Conservation (phyloP, 2,888 invertebrate species). For the Platycheirus rosarum region DNA sequence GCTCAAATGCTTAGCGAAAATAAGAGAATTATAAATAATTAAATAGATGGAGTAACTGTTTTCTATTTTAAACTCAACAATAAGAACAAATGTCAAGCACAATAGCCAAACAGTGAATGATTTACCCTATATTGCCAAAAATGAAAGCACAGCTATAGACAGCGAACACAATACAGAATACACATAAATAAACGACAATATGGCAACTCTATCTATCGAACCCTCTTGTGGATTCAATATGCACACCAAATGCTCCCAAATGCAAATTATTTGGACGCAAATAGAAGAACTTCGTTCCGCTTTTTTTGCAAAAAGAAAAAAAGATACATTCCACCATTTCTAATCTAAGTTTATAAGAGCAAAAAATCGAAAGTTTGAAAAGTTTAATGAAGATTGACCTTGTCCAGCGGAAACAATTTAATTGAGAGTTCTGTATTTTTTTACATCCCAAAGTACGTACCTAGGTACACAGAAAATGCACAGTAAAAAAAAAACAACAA, state of each 20-base stretch:
- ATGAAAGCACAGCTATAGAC: conserved; percentile 23
- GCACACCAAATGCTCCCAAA: conserved; percentile 64
- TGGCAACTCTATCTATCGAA: conserved; percentile 55
- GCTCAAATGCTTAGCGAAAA: too few species aligned
- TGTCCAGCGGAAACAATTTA: conserved; percentile 40
- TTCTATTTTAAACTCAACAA: too few species aligned
- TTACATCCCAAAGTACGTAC: background rate
- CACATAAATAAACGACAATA: background rate
- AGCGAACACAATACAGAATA: conserved; percentile 21
- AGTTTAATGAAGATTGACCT: conserved; percentile 59
- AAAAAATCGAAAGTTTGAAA: conserved; percentile 64
- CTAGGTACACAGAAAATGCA: background rate
- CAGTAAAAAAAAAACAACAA: background rate
- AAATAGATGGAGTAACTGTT: too few species aligned
- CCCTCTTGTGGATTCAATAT: conserved; percentile 63
- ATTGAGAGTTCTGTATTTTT: background rate
- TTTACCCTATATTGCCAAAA: conserved; percentile 45
- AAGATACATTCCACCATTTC: background rate
- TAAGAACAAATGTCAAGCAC: background rate
- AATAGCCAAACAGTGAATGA: conserved; percentile 24
- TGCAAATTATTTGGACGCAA: conserved; percentile 60
- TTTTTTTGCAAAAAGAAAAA: conserved; percentile 4
- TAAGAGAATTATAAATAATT: too few species aligned
- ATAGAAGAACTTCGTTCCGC: conserved; percentile 38
- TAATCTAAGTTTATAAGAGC: background rate